A percentile compares a stretch with the other conserved stretches of the same genome.
Conservation (phyloP, 2,113 vertebrate species). For the Daboia siamensis region DNA sequence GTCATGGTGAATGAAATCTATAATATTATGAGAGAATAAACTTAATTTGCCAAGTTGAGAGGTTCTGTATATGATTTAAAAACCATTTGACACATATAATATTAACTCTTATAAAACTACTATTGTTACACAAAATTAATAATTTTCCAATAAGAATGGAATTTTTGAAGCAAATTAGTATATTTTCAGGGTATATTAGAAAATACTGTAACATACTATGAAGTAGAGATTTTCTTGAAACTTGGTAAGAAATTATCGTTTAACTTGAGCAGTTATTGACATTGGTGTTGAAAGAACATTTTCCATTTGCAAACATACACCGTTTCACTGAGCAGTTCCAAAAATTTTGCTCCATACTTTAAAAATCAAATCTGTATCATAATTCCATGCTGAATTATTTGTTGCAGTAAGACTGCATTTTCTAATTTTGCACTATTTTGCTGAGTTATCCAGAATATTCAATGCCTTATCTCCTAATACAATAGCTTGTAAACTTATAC, state of each 20-base stretch:
- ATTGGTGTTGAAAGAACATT: constrained; percentile 13
- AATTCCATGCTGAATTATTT: not conserved
- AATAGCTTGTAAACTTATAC: not conserved
- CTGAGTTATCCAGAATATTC: not conserved
- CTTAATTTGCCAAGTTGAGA: not conserved
- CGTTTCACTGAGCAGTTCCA: not conserved
- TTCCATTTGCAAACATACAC: not conserved
- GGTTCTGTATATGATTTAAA: not conserved
- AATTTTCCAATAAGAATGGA: not conserved
- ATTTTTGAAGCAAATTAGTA: not conserved
- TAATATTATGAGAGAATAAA: not conserved
- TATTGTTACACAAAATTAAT: not conserved
- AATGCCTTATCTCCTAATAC: not conserved
- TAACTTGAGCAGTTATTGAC: not conserved
- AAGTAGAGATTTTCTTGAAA: not conserved
- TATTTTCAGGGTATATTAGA: not conserved
- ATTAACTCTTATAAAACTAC: not conserved
- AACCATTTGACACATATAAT: not conserved
- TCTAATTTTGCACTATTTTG: not conserved
- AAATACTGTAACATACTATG: not conserved
- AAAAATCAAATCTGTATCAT: not conserved
- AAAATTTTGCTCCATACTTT: not conserved
- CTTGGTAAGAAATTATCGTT: not conserved
- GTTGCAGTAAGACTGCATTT: not conserved
- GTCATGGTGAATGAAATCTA: not conserved